Conservation (phyloP, 2,113 vertebrate genomes). For the Xiphophorus maculatus region DNA sequence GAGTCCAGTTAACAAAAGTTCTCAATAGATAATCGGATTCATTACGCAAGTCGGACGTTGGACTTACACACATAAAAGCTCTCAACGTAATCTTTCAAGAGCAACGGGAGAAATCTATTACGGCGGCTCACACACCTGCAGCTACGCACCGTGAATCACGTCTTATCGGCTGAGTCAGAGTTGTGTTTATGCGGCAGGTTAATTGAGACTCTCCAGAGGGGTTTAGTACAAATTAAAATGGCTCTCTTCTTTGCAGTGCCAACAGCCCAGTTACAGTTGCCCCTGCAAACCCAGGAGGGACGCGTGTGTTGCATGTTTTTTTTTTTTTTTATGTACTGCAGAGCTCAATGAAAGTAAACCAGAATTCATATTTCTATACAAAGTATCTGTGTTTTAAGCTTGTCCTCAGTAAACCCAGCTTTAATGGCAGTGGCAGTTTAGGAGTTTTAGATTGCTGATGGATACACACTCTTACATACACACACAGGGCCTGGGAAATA, state of each 20-base stretch:
- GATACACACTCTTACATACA: background rate
- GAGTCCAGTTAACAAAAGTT: constrained; percentile 32
- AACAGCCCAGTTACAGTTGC: constrained; percentile 44
- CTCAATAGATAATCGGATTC: constrained; percentile 44
- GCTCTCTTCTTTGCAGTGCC: constrained; percentile 35
- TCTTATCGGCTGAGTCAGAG: constrained; percentile 36
- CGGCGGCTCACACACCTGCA: constrained; percentile 11
- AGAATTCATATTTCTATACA: constrained; percentile 3
- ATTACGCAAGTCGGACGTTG: constrained; percentile 39
- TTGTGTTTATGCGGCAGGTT: constrained; percentile 36
- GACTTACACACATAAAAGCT: background rate
- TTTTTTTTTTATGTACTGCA: background rate
- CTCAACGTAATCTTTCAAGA: background rate
- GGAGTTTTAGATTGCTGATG: constrained; percentile 20
- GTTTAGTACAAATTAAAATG: constrained; percentile 54
- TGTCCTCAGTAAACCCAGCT: constrained; percentile 47
- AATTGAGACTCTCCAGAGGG: constrained; percentile 58
- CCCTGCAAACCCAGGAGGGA: constrained; percentile 20
- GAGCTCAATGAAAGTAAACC: constrained; percentile 24
- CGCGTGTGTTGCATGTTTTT: constrained; percentile 2
- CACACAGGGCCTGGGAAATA: constrained; percentile 9
- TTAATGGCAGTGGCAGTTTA: constrained; percentile 38
- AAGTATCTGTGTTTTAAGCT: constrained; percentile 4
- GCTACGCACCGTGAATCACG: constrained; percentile 7
- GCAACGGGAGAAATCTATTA: constrained; percentile 28